A percentile compares a stretch with the other conserved stretches of the same genome.
Evolutionary conservation across 2,888 invertebrate species (phyloP).

Genomic region (Brachyopa scutellaris): DNA sequence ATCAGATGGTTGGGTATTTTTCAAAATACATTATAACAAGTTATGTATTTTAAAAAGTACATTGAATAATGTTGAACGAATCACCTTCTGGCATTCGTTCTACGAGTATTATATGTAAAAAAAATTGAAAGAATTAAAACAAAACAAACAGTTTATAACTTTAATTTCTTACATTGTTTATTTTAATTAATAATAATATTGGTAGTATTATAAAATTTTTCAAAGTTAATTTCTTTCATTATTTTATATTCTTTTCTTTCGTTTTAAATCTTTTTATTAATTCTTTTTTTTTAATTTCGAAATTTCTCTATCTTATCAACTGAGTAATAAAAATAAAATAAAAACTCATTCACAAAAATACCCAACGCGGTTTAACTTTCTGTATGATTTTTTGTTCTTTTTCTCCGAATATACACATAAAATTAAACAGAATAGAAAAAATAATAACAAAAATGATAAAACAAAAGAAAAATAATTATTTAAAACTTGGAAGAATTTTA

Average conservation of each 20-base stretch:
- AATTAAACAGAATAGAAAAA: conserved; percentile 24
- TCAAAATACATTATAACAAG: too few relatives aligned
- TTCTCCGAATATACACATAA: conserved; percentile 44
- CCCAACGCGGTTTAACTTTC: conserved; percentile 59
- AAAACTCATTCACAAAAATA: conserved; percentile 59
- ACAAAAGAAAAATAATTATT: conserved; percentile 11
- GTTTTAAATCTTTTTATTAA: conserved; percentile 4
- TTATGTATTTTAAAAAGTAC: too few relatives aligned
- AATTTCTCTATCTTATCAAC: conserved; percentile 62
- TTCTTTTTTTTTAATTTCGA: conserved; percentile 42
- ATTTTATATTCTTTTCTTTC: conserved; percentile 38
- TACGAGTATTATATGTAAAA: too few relatives aligned
- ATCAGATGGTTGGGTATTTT: too few relatives aligned
- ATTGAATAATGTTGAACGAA: too few relatives aligned
- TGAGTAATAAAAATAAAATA: conserved; percentile 46
- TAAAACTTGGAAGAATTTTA: conserved; percentile 48
- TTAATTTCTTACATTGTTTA: conserved; percentile 63
- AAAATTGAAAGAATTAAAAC: too few relatives aligned
- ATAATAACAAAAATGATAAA: conserved; percentile 16
- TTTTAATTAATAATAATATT: conserved; percentile 71
- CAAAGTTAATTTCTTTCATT: conserved; percentile 37
- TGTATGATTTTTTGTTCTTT: conserved; percentile 27
- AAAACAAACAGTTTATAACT: too few relatives aligned
- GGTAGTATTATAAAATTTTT: conserved; percentile 69
- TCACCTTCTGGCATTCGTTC: too few relatives aligned